phyloP scores from a whole-genome alignment of 2,888 invertebrate genomes.

The Phrixothrix hirtus region DNA sequence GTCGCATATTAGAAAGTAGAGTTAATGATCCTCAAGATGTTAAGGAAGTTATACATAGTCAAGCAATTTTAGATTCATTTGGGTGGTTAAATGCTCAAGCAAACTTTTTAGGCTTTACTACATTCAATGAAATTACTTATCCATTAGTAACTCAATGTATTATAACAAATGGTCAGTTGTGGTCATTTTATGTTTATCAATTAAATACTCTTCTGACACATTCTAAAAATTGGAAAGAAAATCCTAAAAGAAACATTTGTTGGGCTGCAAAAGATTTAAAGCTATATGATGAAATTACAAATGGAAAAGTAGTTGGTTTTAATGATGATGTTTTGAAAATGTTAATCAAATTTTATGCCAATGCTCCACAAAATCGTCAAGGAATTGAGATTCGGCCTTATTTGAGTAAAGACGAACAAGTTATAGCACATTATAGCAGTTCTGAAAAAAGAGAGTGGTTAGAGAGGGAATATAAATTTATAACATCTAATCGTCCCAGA shows the following conservation, averaged over 20 bases:
- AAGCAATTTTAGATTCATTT: constrained; percentile 79
- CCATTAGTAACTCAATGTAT: constrained; percentile 88
- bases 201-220: constrained; percentile 81
- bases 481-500: constrained; percentile 70
- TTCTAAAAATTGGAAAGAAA: constrained; percentile 64
- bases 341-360: constrained; percentile 75
- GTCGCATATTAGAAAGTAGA: constrained; percentile 61
- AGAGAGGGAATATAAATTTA: constrained; percentile 68
- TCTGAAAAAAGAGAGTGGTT: constrained; percentile 71
- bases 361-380: constrained; percentile 65
- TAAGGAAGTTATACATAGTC: constrained; percentile 69
- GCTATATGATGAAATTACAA: constrained; percentile 74
- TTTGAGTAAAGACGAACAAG: constrained; percentile 63
- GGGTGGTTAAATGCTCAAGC: constrained; percentile 81
- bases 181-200: constrained; percentile 90
- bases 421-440: constrained; percentile 70
- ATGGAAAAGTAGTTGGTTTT: constrained; percentile 73
- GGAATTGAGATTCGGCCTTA: constrained; percentile 70
- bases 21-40: constrained; percentile 61
- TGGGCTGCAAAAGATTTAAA: constrained; percentile 74
- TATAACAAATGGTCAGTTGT: constrained; percentile 84
- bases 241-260: constrained; percentile 76
- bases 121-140: constrained; percentile 87
- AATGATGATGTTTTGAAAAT: constrained; percentile 77
- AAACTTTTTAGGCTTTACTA: constrained; percentile 85